Evolutionary conservation across 2,888 invertebrate genomes (phyloP).

Genomic region (Hetaerina titia): DNA sequence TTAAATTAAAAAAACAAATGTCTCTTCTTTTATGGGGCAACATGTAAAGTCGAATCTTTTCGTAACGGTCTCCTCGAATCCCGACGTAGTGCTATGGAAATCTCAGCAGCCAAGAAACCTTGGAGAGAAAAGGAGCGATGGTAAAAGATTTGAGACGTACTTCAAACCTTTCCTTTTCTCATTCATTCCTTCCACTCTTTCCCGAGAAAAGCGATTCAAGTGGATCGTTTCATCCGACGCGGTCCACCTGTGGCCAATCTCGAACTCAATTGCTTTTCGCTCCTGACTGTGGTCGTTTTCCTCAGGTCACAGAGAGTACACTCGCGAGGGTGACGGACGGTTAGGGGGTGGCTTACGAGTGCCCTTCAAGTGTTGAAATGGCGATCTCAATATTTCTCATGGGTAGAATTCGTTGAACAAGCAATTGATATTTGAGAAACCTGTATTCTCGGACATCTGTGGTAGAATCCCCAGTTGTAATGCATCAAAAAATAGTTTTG

Average conservation of each 20-base stretch:
- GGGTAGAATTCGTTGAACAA: no score
- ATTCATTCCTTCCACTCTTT: neutral
- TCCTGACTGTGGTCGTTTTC: neutral
- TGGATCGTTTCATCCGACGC: neutral
- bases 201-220: neutral
- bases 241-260: conserved; percentile 30
- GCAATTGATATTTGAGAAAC: neutral
- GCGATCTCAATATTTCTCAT: no score
- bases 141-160: neutral
- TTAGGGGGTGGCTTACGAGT: no score
- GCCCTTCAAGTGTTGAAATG: no score
- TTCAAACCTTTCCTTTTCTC: neutral
- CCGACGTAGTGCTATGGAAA: neutral
- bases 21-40: no score
- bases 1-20: no score
- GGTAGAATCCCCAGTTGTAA: neutral
- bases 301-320: neutral
- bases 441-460: neutral
- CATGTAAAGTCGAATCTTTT: no score
- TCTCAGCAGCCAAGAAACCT: neutral
- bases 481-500: neutral
- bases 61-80: neutral
- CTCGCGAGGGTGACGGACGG: no score
- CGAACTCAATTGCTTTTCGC: neutral
- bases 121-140: neutral